These are phyloP conservation scores for Bos taurus DNA, from an alignment of 2,113 vertebrate species.

Conservation along the genomic window ARS-UCD2.0 NC_037357.1:12828501-12829000, in stretches of 20 bases:
- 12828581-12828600: neutral
- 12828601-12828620: neutral
- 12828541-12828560: neutral
- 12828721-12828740: neutral
- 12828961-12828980: conserved; percentile 67
- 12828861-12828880: conserved; percentile 71
- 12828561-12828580: neutral
- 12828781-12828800: neutral
- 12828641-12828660: neutral
- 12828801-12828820: conserved; percentile 19
- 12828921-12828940: conserved; percentile 53
- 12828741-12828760: neutral
- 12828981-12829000: conserved; percentile 46
- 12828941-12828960: conserved; percentile 22
- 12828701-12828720: neutral
- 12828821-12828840: neutral
- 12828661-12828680: conserved; percentile 11
- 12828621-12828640: neutral
- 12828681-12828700: neutral
- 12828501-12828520: neutral
- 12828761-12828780: conserved; percentile 13
- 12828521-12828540: neutral
- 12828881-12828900: conserved; percentile 59
- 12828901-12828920: conserved; percentile 65
- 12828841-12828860: conserved; percentile 60